These are phyloP conservation scores for Phrixothrix hirtus DNA, from an alignment of 2,888 invertebrate species.

Conservation along the genomic window DNA sequence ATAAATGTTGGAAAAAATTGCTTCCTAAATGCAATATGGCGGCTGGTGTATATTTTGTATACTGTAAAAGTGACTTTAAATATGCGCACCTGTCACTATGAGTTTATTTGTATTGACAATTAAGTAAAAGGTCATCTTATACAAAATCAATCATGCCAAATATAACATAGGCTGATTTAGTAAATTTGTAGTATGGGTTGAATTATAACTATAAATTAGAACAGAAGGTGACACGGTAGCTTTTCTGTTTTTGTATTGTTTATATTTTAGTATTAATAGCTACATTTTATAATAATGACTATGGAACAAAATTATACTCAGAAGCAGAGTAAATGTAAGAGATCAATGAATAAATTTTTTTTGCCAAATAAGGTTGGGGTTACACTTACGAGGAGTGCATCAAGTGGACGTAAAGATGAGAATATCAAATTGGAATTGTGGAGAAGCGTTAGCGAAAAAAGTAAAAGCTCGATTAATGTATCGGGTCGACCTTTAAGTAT, in stretches of 20 bases:
- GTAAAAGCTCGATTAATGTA: constrained; percentile 42
- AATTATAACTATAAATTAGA: not conserved
- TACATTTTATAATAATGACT: constrained; percentile 33
- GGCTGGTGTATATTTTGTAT: too few species aligned
- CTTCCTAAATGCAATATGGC: too few species aligned
- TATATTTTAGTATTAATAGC: not conserved
- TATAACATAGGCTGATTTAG: constrained; percentile 9
- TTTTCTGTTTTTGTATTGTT: too few species aligned
- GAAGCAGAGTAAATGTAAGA: constrained; percentile 47
- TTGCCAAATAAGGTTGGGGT: constrained; percentile 55
- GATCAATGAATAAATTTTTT: constrained; percentile 48
- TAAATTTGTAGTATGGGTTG: not conserved
- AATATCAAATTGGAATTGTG: constrained; percentile 38
- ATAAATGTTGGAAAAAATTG: too few species aligned
- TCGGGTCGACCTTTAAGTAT: constrained; percentile 53
- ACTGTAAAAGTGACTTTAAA: too few species aligned
- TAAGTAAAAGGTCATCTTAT: constrained; percentile 7
- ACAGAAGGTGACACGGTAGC: not conserved
- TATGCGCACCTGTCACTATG: too few species aligned
- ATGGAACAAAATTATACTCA: constrained; percentile 45
- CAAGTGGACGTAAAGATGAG: constrained; percentile 26
- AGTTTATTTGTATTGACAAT: constrained; percentile 13
- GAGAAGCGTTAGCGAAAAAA: constrained; percentile 33
- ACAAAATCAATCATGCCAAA: not conserved
- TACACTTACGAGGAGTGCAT: constrained; percentile 30